Evolutionary conservation across 2,888 invertebrate genomes (phyloP).

Genomic region (Hyles lineata): DNA sequence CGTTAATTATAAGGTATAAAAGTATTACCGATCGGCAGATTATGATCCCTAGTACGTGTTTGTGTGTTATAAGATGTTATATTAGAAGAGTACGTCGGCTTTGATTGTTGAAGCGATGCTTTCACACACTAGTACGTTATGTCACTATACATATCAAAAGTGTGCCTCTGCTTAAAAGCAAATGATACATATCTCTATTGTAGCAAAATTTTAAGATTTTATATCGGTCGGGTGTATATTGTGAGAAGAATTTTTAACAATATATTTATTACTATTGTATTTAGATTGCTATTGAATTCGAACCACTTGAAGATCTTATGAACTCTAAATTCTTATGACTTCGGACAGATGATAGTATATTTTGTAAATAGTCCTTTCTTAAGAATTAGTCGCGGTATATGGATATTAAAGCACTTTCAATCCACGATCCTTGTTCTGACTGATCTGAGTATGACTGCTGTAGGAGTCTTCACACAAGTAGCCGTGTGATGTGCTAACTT

Average conservation of each 20-base stretch:
- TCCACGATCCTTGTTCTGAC: conserved; percentile 4
- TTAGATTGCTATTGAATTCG: conserved; percentile 76
- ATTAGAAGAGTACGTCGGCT: conserved; percentile 59
- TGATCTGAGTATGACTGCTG: conserved; percentile 3
- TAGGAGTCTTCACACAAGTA: not conserved
- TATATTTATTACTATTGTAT: conserved; percentile 75
- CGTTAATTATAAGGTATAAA: conserved; percentile 39
- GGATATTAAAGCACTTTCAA: conserved; percentile 24
- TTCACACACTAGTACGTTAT: conserved; percentile 61
- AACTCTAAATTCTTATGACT: conserved; percentile 84
- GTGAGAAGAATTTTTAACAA: conserved; percentile 77
- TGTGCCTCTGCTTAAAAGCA: conserved; percentile 83
- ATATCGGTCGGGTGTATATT: conserved; percentile 75
- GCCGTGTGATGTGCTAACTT: not conserved
- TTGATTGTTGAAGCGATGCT: conserved; percentile 77
- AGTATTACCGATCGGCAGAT: conserved; percentile 43
- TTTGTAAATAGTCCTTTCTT: conserved; percentile 78
- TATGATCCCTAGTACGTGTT: conserved; percentile 53
- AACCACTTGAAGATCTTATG: conserved; percentile 82
- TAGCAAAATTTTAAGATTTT: conserved; percentile 79
- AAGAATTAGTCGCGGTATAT: conserved; percentile 64
- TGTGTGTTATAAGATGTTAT: conserved; percentile 51
- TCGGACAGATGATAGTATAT: conserved; percentile 76
- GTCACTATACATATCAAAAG: conserved; percentile 81
- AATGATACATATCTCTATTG: conserved; percentile 79